Evolutionary conservation across 2,888 invertebrate species (phyloP).

Genomic region (Eupeodes luniger): DNA sequence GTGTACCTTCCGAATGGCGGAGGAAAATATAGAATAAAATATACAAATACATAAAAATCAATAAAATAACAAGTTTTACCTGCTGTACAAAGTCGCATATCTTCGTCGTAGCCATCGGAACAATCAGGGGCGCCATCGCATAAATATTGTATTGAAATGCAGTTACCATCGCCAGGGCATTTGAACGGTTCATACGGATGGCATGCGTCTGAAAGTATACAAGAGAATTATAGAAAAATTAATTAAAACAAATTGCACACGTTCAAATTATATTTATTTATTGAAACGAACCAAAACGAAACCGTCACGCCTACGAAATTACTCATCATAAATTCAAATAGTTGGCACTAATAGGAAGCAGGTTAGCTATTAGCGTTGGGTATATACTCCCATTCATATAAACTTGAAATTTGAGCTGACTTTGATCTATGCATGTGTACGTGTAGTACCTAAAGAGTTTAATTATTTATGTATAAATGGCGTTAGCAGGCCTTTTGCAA

Average conservation of each 20-base stretch:
- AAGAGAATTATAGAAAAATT: neutral
- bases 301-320: slow-evolving; percentile 24
- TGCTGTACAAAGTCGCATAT: slow-evolving; percentile 96
- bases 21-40: neutral
- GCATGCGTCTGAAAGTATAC: slow-evolving; percentile 87
- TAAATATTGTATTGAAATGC: slow-evolving; percentile 98
- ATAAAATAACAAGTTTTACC: slow-evolving; percentile 85
- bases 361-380: too few relatives aligned
- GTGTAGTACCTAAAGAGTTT: neutral
- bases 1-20: neutral
- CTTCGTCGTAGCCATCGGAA: slow-evolving; percentile 97
- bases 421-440: slow-evolving; percentile 11
- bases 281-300: slow-evolving; percentile 24
- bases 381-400: neutral
- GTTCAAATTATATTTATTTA: slow-evolving; percentile 32
- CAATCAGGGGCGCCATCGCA: slow-evolving; percentile 98
- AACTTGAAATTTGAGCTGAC: slow-evolving; percentile 35
- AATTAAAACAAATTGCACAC: slow-evolving; percentile 18
- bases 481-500: slow-evolving; percentile 7
- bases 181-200: slow-evolving; percentile 98
- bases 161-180: slow-evolving; percentile 96
- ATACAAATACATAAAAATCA: slow-evolving; percentile 36
- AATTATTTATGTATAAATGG: slow-evolving; percentile 16
- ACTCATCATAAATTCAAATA: slow-evolving; percentile 19
- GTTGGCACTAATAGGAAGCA: neutral